Percentiles rank a stretch among this genome's conserved stretches.
Conservation (phyloP, 2,888 invertebrate species). For the Lithosia quadra region DNA sequence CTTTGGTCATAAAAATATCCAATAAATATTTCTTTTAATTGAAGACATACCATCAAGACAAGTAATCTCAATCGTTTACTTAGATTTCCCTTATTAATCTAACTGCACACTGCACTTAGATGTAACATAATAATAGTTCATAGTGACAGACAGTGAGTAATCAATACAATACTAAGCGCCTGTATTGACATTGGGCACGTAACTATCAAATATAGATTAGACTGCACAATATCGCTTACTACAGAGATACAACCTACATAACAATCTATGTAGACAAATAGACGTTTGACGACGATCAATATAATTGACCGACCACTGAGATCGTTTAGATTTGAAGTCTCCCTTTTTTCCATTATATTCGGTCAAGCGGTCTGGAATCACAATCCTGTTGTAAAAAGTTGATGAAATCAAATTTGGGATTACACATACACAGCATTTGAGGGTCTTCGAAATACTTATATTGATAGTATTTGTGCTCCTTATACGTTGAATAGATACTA, state of each 20-base stretch:
- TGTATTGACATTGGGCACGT: slow-evolving; percentile 10
- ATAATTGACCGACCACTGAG: neutral
- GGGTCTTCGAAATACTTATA: neutral
- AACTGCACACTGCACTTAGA: neutral
- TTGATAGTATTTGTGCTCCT: no score
- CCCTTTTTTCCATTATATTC: neutral
- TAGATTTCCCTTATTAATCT: slow-evolving; percentile 7
- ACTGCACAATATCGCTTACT: slow-evolving; percentile 7
- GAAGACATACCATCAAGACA: neutral
- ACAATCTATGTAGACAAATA: neutral
- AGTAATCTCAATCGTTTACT: neutral
- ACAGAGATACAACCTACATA: neutral
- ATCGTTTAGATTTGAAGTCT: neutral
- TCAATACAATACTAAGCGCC: slow-evolving; percentile 9
- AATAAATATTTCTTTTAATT: neutral
- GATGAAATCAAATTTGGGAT: neutral
- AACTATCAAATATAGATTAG: slow-evolving; percentile 17
- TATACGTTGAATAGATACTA: no score
- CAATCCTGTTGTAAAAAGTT: neutral
- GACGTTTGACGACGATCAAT: neutral
- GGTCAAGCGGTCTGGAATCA: no score
- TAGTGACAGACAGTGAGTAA: slow-evolving; percentile 2
- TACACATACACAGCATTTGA: neutral
- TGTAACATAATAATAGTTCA: slow-evolving; percentile 10
- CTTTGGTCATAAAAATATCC: no score